Evolutionary conservation across 2,888 invertebrate genomes (phyloP), one percentile per base, ranked within the genome.

Genomic region (Sacculina carcini): DNA sequence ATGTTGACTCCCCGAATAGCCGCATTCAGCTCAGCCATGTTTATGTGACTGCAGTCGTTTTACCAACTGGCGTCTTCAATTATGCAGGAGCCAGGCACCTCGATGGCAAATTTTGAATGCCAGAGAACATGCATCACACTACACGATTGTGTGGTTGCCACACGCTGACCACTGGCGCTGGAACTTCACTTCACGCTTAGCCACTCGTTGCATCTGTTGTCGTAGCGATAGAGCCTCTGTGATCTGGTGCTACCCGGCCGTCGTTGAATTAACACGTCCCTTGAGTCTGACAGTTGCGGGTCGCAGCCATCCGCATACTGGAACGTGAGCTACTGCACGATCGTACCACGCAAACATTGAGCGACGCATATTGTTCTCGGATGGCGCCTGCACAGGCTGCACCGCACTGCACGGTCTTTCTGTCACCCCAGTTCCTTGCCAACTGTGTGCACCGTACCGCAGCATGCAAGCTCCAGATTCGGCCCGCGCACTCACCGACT

Each of bases 261-360:
- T 39, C n/a, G 14, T 7, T 26, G 28, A 12, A 12, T 51, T 51
- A 2, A 14, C 42, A n/a, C 19, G 48, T 12, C 26, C 10, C 26
- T 48, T 52, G 31, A 52, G 28, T 12, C 31, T 31, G 14, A 39
- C 32, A 5, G 32, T 31, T 26, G 49, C 49, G 16, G 28, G 28
- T n/a, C 49, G 6, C 23, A 52, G 44, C 36, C 52, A 52, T 6
- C 52, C 26, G 10, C 48, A 23, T n/a, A 52, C 40, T 3, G 48
- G 52, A 12, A 48, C 34, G 10, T 48, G 52, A 16, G 38, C 36
- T n/a, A 34, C 9, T 2, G 44, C 31, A 36, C 16, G 14, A 5
- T 36, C 46, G n/a, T 38, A 49, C 36, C 36, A 42, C 9, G 52
- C 34, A 4, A 50, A 50, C 14, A 50, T 39, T 19, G 50, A 5